Evolutionary conservation across 2,888 invertebrate species (phyloP).

Genomic region (Endotricha flammealis): DNA sequence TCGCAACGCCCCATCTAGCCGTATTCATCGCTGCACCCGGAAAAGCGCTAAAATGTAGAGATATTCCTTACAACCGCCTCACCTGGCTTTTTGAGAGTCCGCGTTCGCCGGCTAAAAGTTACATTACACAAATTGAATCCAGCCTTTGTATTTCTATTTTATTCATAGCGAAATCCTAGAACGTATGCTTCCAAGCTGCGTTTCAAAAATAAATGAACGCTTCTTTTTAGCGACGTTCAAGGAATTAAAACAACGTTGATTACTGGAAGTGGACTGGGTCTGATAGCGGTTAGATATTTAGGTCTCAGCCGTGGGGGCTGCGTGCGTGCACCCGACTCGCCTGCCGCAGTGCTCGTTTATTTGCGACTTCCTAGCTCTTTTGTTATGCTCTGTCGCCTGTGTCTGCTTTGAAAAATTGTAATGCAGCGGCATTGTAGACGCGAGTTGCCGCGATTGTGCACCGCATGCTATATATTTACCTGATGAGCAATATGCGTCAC

Average conservation of each 20-base stretch:
- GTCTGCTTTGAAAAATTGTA: slow-evolving; percentile 76
- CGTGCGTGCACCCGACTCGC: slow-evolving; percentile 52
- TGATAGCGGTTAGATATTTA: slow-evolving; percentile 18
- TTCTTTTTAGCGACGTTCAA: slow-evolving; percentile 1
- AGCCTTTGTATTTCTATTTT: slow-evolving; percentile 44
- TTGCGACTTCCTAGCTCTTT: slow-evolving; percentile 73
- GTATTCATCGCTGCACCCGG: slow-evolving; percentile 61
- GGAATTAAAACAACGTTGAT: slow-evolving; percentile 7
- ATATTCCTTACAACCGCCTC: slow-evolving; percentile 53
- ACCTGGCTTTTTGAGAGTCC: slow-evolving; percentile 59
- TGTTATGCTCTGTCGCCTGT: slow-evolving; percentile 70
- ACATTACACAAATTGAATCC: slow-evolving; percentile 70
- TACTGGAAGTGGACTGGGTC: slow-evolving; percentile 7
- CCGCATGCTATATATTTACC: slow-evolving; percentile 21
- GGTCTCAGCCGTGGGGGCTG: slow-evolving; percentile 28
- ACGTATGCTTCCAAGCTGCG: slow-evolving; percentile 19
- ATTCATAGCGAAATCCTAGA: slow-evolving; percentile 29
- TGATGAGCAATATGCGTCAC: not conserved
- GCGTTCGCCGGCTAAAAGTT: slow-evolving; percentile 55
- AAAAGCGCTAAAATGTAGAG: slow-evolving; percentile 61
- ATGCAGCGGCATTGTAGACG: slow-evolving; percentile 66
- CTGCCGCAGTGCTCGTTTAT: slow-evolving; percentile 69
- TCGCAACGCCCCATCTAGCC: slow-evolving; percentile 64
- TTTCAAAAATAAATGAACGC: slow-evolving; percentile 10
- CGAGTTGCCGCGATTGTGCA: slow-evolving; percentile 61